A percentile compares a stretch with the other conserved stretches of the same genome.
These are phyloP conservation scores for Lamellibrachia columna DNA, from an alignment of 2,888 invertebrate species.

Conservation along the genomic window DNA sequence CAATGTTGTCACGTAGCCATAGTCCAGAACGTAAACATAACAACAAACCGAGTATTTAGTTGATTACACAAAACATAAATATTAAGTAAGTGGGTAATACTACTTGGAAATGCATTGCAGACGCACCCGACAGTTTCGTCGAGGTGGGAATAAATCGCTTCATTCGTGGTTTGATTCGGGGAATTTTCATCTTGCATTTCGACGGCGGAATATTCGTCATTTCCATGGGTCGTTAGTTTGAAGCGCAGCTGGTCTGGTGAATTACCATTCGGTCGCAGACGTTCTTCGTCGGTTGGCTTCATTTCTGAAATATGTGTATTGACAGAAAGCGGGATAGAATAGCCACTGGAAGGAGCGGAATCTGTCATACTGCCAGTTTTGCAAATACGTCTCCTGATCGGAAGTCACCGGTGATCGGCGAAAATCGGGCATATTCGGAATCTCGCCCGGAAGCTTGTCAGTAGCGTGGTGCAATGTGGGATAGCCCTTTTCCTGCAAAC, in stretches of 20 bases:
- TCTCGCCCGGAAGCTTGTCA: slow-evolving; percentile 25
- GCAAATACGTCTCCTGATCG: slow-evolving; percentile 16
- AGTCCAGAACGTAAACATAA: not conserved
- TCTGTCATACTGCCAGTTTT: slow-evolving; percentile 1
- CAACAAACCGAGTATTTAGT: not conserved
- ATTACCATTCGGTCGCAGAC: not conserved
- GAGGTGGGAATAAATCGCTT: not conserved
- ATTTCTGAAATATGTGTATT: not conserved
- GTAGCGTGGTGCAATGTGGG: slow-evolving; percentile 28
- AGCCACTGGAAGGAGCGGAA: not conserved
- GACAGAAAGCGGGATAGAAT: not conserved
- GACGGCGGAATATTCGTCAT: not conserved
- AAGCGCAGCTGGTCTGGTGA: not conserved
- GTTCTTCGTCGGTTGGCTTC: not conserved
- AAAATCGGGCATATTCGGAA: slow-evolving; percentile 1
- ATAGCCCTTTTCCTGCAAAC: slow-evolving; percentile 36
- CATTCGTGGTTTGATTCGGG: not conserved
- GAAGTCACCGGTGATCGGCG: slow-evolving; percentile 16
- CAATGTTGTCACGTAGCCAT: slow-evolving; percentile 9
- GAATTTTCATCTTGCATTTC: not conserved
- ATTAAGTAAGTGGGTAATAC: not conserved
- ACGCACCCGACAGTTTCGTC: not conserved
- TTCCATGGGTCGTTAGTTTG: slow-evolving; percentile 2
- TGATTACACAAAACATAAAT: not conserved
- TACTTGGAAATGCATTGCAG: not conserved